These are phyloP conservation scores for Cricetomys ansorgei DNA, from an alignment of 2,113 vertebrate genomes.

Conservation along the genomic window DNA sequence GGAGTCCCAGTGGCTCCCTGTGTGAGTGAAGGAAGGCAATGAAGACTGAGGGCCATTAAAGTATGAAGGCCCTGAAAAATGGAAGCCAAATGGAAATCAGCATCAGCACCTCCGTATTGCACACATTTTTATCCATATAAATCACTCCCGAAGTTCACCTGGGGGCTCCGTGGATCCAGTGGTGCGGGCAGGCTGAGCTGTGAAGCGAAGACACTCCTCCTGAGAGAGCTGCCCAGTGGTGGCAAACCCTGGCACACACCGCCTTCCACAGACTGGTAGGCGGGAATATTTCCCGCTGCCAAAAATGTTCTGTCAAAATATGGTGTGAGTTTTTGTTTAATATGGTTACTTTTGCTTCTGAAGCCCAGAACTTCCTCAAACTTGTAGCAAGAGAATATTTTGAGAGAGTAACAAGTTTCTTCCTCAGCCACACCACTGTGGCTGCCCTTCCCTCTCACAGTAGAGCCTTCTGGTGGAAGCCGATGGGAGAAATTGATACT, in stretches of 20 bases:
- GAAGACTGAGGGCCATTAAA: neutral
- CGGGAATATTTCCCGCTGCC: conserved; percentile 82
- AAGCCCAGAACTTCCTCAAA: neutral
- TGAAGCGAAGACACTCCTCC: conserved; percentile 78
- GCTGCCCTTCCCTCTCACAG: neutral
- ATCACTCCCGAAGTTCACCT: conserved; percentile 76
- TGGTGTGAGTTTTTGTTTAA: neutral
- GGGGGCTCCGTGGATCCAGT: conserved; percentile 79
- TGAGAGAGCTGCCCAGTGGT: conserved; percentile 76
- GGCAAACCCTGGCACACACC: conserved; percentile 82
- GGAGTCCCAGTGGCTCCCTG: neutral
- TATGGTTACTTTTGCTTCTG: neutral
- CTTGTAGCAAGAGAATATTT: neutral
- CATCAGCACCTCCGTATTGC: no score
- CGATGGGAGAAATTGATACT: neutral
- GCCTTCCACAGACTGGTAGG: conserved; percentile 86
- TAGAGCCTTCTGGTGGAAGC: neutral
- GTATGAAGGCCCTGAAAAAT: neutral
- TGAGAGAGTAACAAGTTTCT: neutral
- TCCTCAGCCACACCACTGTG: neutral
- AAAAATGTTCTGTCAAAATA: conserved; percentile 83
- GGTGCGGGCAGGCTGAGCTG: conserved; percentile 84
- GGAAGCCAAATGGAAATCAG: neutral
- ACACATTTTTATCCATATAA: neutral
- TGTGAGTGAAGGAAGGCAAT: no score